A percentile compares a stretch with the other conserved stretches of the same genome.
Evolutionary conservation across 2,797 vertebrate genomes (phyloP).

Genomic region (Spondyliosoma cantharus): DNA sequence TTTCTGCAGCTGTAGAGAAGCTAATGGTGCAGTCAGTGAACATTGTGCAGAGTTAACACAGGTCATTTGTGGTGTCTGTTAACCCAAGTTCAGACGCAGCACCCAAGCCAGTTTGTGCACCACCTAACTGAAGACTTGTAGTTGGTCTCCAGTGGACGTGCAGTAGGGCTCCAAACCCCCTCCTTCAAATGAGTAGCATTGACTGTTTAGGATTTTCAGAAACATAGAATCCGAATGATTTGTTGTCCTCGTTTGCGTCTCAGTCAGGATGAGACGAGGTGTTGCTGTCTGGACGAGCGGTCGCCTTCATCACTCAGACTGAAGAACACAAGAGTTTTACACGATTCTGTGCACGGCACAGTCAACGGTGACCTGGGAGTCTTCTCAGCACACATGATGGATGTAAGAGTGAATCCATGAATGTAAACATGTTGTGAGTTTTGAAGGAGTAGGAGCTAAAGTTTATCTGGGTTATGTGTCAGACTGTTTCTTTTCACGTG

Average conservation of each 20-base stretch:
- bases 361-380: conserved; percentile 33
- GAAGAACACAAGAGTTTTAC: conserved; percentile 30
- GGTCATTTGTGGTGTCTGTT: too few species aligned
- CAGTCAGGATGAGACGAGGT: conserved; percentile 78
- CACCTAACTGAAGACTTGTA: too few species aligned
- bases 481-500: not conserved
- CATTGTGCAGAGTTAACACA: not conserved
- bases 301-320: conserved; percentile 54
- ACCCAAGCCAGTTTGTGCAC: too few species aligned
- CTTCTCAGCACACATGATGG: not conserved
- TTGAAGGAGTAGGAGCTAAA: not conserved
- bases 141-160: too few species aligned
- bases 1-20: conserved; percentile 42
- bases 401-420: conserved; percentile 38
- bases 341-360: conserved; percentile 10
- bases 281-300: conserved; percentile 51
- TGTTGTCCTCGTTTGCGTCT: conserved; percentile 15
- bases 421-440: not conserved
- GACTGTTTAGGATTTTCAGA: not conserved
- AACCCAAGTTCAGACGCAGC: too few species aligned
- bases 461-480: too few species aligned
- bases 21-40: conserved; percentile 15
- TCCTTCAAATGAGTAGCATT: too few species aligned
- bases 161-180: too few species aligned
- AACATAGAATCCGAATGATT: not conserved